phyloP scores from a whole-genome alignment of 2,113 vertebrate genomes.

The Asarcornis scutulata region DNA sequence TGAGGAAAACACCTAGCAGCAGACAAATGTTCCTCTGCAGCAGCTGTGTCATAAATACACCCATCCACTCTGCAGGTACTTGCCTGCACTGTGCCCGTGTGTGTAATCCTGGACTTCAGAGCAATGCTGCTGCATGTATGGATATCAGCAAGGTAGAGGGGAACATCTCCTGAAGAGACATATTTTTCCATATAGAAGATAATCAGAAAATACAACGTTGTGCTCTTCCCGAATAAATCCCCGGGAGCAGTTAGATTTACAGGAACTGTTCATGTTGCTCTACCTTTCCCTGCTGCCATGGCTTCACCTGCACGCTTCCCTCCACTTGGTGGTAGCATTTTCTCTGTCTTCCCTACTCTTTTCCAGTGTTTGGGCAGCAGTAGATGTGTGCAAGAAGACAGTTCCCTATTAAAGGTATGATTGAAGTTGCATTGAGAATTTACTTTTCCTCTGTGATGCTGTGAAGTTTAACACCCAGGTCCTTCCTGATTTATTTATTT shows the following conservation, averaged over 20 bases:
- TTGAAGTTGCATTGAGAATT: rapidly evolving
- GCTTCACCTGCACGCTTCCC: background rate
- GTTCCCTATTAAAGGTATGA: background rate
- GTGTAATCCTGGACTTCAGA: background rate
- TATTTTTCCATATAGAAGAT: rapidly evolving
- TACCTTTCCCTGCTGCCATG: background rate
- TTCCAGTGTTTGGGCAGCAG: background rate
- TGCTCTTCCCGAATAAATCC: background rate
- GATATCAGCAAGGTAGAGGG: background rate
- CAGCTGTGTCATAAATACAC: background rate
- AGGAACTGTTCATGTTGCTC: rapidly evolving
- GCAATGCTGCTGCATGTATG: rapidly evolving
- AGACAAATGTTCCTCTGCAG: background rate
- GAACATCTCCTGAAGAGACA: background rate
- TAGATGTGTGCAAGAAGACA: background rate
- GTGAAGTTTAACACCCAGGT: background rate
- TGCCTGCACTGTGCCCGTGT: rapidly evolving
- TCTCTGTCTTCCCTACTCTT: background rate
- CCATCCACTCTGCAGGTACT: rapidly evolving
- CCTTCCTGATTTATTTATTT: background rate
- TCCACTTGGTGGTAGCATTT: conserved; percentile 60
- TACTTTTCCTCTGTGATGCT: background rate
- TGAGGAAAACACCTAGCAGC: background rate
- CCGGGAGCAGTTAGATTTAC: rapidly evolving
- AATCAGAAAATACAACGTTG: rapidly evolving